A percentile compares a stretch with the other conserved stretches of the same genome.
These are phyloP conservation scores for Sphaerophoria rueppellii DNA, from an alignment of 2,888 invertebrate species.

Conservation along the genomic window DNA sequence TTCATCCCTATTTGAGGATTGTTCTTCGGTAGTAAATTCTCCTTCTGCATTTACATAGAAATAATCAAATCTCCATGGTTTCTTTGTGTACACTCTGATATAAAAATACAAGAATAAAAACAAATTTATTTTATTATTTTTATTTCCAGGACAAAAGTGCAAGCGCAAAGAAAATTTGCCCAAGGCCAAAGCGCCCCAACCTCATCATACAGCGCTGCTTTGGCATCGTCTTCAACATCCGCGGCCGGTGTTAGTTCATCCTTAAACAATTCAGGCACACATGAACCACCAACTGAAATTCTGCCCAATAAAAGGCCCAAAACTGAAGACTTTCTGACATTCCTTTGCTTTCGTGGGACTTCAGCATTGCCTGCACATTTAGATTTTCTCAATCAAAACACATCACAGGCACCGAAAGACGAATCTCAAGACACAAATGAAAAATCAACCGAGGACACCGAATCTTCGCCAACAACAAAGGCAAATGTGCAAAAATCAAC, in stretches of 20 bases:
- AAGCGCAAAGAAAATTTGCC: constrained; percentile 94
- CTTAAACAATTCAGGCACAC: constrained; percentile 83
- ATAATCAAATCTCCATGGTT: too few relatives aligned
- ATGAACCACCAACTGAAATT: constrained; percentile 85
- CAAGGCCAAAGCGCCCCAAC: constrained; percentile 91
- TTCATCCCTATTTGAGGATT: too few relatives aligned
- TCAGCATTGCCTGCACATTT: constrained; percentile 88
- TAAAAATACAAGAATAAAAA: too few relatives aligned
- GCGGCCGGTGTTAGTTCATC: constrained; percentile 72
- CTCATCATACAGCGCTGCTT: constrained; percentile 77
- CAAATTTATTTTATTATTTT: constrained; percentile 19
- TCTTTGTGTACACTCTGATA: too few relatives aligned
- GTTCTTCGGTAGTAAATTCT: too few relatives aligned
- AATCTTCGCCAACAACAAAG: constrained; percentile 38
- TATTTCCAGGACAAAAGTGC: constrained; percentile 87
- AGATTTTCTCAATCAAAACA: constrained; percentile 85
- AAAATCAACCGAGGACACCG: constrained; percentile 48
- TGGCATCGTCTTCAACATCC: constrained; percentile 76
- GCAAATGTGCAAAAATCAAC: constrained; percentile 49
- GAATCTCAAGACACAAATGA: constrained; percentile 54
- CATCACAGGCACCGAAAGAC: constrained; percentile 75
- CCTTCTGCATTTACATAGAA: too few relatives aligned
- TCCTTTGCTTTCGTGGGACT: constrained; percentile 91
- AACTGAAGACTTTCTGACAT: constrained; percentile 93
- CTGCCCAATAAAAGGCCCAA: constrained; percentile 87